These are phyloP conservation scores for Sphecodes monilicornis DNA, from an alignment of 2,888 invertebrate species.

Conservation along the genomic window DNA sequence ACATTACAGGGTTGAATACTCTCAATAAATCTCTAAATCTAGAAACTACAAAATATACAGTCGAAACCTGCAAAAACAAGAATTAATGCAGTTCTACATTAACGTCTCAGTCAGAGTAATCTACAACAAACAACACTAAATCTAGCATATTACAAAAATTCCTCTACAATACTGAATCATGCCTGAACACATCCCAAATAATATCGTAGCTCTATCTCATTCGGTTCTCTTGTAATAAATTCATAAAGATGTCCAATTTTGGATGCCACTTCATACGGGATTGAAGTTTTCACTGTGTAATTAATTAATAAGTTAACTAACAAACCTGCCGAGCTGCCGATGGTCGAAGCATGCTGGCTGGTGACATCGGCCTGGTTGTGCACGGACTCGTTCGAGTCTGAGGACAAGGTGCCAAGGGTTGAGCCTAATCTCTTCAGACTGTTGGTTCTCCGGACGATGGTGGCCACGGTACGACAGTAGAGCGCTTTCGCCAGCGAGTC, in stretches of 20 bases:
- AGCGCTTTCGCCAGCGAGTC: conserved; percentile 96
- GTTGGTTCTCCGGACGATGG: conserved; percentile 96
- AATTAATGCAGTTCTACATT: too few species aligned
- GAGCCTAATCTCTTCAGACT: conserved; percentile 94
- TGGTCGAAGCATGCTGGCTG: conserved; percentile 93
- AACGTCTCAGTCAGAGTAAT: too few species aligned
- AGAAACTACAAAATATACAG: too few species aligned
- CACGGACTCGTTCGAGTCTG: conserved; percentile 96
- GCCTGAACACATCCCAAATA: not conserved
- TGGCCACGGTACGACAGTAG: conserved; percentile 97
- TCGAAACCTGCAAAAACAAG: too few species aligned
- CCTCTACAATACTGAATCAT: too few species aligned
- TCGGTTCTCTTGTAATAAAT: not conserved
- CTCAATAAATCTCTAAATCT: too few species aligned
- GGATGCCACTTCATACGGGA: not conserved
- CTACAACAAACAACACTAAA: too few species aligned
- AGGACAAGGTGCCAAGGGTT: conserved; percentile 93
- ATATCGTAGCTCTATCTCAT: not conserved
- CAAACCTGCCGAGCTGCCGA: conserved; percentile 86
- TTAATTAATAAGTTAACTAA: not conserved
- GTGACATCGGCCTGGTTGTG: conserved; percentile 94
- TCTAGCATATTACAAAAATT: too few species aligned
- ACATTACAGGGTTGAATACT: too few species aligned
- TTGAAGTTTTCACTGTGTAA: not conserved
- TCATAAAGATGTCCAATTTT: not conserved